phyloP scores from a whole-genome alignment of 2,797 vertebrate species.

The Sciurus vulgaris region DNA sequence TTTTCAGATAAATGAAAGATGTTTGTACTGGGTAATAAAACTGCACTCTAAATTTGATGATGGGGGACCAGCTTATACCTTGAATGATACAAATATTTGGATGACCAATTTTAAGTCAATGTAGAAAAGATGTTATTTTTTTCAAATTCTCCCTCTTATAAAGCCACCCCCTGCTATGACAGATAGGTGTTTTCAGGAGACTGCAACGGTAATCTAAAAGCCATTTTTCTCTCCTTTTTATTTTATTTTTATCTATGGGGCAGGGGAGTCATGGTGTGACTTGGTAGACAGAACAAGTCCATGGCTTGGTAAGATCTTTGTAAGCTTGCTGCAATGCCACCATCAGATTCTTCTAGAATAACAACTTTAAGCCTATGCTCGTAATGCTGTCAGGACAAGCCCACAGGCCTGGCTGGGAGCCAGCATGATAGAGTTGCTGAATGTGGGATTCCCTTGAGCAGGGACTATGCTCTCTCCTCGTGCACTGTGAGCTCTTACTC shows the following conservation, averaged over 20 bases:
- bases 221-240: neutral
- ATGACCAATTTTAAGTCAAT: constrained; percentile 10
- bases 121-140: constrained; percentile 49
- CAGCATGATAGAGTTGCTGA: rapidly evolving
- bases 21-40: constrained; percentile 50
- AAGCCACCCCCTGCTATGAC: neutral
- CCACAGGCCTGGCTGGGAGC: rapidly evolving
- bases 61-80: neutral
- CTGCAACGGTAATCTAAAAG: neutral
- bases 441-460: neutral
- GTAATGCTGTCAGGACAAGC: neutral
- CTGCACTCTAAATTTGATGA: neutral
- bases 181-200: constrained; percentile 46
- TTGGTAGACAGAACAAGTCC: neutral
- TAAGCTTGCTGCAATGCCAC: neutral
- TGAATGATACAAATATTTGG: constrained; percentile 59
- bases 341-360: neutral
- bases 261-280: neutral
- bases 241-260: neutral
- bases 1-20: constrained; percentile 44
- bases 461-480: rapidly evolving
- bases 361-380: neutral
- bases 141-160: neutral
- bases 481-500: too few relatives aligned
- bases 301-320: neutral